Conservation (phyloP, 2,113 vertebrate species). For the Bubo bubo region DNA sequence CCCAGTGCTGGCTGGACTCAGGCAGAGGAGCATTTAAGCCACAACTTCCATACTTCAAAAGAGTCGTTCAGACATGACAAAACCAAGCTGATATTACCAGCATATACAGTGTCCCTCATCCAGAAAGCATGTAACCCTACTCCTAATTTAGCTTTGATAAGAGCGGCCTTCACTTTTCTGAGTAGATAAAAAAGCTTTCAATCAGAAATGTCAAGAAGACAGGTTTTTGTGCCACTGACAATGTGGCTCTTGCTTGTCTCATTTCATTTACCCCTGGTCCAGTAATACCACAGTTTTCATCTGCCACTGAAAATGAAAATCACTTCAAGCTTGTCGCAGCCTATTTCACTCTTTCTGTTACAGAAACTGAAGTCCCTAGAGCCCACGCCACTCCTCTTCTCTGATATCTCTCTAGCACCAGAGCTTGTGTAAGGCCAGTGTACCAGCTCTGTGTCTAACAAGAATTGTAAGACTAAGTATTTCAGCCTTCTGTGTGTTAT, state of each 20-base stretch:
- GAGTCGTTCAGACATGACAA: neutral
- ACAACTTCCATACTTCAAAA: neutral
- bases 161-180: neutral
- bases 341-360: neutral
- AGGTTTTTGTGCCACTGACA: neutral
- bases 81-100: neutral
- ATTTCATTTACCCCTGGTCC: neutral
- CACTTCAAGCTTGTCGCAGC: neutral
- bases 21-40: neutral
- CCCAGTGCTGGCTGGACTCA: neutral
- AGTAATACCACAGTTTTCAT: neutral
- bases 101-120: neutral
- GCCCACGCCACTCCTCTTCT: rapidly evolving
- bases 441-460: neutral
- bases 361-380: neutral
- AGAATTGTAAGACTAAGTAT: neutral
- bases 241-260: neutral
- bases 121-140: neutral
- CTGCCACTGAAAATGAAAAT: neutral
- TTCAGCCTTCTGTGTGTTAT: neutral
- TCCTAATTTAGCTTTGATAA: neutral
- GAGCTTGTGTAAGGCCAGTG: neutral
- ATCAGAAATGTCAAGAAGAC: neutral
- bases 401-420: neutral
- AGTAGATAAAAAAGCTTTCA: neutral